Base-by-base conservation (phyloP, 2,113 vertebrate genomes). In the Empidonax traillii region DNA sequence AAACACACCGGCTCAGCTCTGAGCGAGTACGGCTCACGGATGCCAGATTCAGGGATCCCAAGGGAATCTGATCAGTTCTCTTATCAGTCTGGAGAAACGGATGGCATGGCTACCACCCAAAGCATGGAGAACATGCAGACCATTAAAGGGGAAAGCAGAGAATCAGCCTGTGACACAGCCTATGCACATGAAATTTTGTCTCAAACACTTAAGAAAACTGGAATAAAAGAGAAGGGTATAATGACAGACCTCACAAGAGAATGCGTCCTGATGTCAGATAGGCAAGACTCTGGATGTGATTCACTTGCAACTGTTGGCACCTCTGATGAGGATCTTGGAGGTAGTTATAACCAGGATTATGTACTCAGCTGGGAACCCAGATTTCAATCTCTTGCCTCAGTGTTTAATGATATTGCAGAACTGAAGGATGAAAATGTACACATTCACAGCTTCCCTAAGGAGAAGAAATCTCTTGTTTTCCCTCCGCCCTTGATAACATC, bases 401-500 rank as follows among this genome's bases (percentile, higher is more conserved):
- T 99, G 56, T 99, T 99, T 96, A 97, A 97, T 39, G 99, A 99
- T 87, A 98, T 99, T 62, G 98, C 98, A 56, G 97, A 98, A 97
- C 98, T 99, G 39, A 98, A 98, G 55, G 98, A 99, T n/a, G 98
- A 99, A 94, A 98, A 97, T 21, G 47, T 98, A 69, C 94, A 24
- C 80, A 95, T 28, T 69, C 66, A 79, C 89, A 98, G 95, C 52
- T 94, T 98, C 37, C 95, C 96, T 28, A 96, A 97, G 27, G 98
- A 98, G 80, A 97, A 97, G 9, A 97, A 96, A 72, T 97, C 97
- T 78, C 97, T 98, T 73, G 98, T 98, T 97, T 97, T 98, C 25
- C 99, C 98, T 28, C 99, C 99, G 5, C 99, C 99, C 65, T 97
- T 99, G 84, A 98, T 99, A 93, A 99, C 98, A 2, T 98, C 98